phyloP scores from a whole-genome alignment of 2,888 invertebrate genomes.

The Oeneis ivallda region DNA sequence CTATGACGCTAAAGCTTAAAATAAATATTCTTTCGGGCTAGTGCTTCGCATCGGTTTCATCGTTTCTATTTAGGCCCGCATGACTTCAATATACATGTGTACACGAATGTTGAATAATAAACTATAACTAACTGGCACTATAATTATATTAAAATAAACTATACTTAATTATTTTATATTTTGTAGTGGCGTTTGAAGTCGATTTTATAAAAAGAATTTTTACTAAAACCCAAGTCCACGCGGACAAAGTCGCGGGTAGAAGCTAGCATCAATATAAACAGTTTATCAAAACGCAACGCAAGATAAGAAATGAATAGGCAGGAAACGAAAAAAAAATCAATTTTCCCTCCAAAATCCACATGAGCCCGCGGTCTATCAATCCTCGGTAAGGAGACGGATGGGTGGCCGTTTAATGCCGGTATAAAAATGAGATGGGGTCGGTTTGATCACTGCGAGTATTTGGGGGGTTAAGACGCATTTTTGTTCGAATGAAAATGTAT shows the following conservation, averaged over 20 bases:
- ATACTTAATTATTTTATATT: too few relatives aligned
- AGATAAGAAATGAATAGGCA: not conserved
- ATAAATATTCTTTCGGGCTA: too few relatives aligned
- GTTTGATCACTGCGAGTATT: constrained; percentile 28
- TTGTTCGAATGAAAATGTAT: not conserved
- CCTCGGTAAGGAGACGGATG: constrained; percentile 36
- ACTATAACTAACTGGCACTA: too few relatives aligned
- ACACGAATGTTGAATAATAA: too few relatives aligned
- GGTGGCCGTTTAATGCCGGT: constrained; percentile 41
- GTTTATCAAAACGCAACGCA: not conserved
- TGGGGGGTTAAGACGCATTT: constrained; percentile 16
- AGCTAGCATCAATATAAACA: not conserved
- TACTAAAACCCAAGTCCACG: not conserved
- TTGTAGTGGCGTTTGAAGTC: too few relatives aligned
- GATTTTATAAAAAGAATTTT: too few relatives aligned
- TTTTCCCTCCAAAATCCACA: constrained; percentile 45
- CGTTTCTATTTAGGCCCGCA: too few relatives aligned
- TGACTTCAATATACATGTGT: too few relatives aligned
- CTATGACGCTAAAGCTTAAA: too few relatives aligned
- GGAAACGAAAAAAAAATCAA: constrained; percentile 40
- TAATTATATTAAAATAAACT: too few relatives aligned
- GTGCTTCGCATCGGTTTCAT: too few relatives aligned
- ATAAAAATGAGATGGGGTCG: constrained; percentile 35
- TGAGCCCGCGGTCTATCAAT: constrained; percentile 48
- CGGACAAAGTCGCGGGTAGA: not conserved